These are phyloP conservation scores for Thymelicus acteon DNA, from an alignment of 2,888 invertebrate species.

Conservation along the genomic window DNA sequence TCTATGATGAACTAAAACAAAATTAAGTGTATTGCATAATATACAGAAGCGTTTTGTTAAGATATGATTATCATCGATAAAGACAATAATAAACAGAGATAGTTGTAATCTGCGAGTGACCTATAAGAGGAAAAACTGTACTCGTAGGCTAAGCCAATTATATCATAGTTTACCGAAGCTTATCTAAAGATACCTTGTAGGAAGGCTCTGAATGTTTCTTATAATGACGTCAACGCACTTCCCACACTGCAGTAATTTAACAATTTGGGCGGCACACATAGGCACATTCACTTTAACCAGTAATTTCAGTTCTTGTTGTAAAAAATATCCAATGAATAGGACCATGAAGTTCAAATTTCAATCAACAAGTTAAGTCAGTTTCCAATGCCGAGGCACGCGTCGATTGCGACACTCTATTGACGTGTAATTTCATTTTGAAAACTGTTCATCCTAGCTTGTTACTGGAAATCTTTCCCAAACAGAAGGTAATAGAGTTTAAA, in stretches of 20 bases:
- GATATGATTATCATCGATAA: no score
- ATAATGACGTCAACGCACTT: constrained; percentile 63
- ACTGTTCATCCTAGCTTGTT: constrained; percentile 50
- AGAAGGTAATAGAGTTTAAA: constrained; percentile 48
- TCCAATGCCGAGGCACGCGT: constrained; percentile 68
- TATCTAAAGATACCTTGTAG: constrained; percentile 47
- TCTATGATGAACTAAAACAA: no score
- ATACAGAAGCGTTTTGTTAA: neutral
- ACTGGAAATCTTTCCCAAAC: constrained; percentile 45
- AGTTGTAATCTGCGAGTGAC: neutral
- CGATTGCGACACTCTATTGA: constrained; percentile 67
- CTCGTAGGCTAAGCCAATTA: constrained; percentile 42
- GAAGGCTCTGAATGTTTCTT: constrained; percentile 28
- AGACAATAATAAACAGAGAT: neutral
- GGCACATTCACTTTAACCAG: constrained; percentile 32
- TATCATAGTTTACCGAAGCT: constrained; percentile 50
- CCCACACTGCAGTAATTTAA: constrained; percentile 57
- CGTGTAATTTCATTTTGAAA: constrained; percentile 60
- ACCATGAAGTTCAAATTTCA: constrained; percentile 53
- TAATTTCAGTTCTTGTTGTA: constrained; percentile 38
- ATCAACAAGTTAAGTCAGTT: constrained; percentile 42
- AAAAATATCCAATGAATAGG: constrained; percentile 44
- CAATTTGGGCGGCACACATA: constrained; percentile 20
- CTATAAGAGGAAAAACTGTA: neutral
- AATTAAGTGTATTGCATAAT: no score